Evolutionary conservation across 2,888 invertebrate genomes (phyloP), one percentile per base, ranked within the genome.

Genomic region (Agonopterix subpropinquella): DNA sequence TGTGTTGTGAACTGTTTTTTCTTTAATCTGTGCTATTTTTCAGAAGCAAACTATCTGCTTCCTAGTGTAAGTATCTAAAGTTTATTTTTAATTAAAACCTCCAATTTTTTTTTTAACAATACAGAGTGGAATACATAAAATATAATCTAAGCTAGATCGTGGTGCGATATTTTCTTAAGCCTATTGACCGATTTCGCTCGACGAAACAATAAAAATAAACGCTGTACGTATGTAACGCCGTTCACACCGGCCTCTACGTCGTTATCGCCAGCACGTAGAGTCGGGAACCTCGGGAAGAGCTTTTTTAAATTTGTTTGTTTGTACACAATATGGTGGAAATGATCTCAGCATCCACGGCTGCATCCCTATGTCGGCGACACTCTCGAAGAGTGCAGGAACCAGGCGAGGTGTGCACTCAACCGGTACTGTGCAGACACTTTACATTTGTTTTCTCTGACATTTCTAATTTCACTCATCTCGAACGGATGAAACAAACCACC

Each of bases 1-100:
- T 50, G 77, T 78, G 77, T 68, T 74, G 74, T 78, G 77, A 52
- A 62, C 70, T 70, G 62, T 57, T 69, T 70, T 76, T 67, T 70
- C 61, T 69, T 70, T 56, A 70, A 67, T 62, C 60, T 71, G 73
- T 77, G 72, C 65, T 50, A 52, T 59, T 18, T 59, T 64, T 65
- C 53, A 49, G 57, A 63, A 55, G 53, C 50, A 49, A 59, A 50
- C 28, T 28, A 18, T 18, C 18, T 28, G 28, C 28, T 28, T 28
- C 28, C 28, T 28, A 28, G 28, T 28, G 28, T 28, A 28, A 28
- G 28, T 28, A 28, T 28, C 28, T 28, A 28, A 28, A 28, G 28
- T 28, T 28, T 28, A 5, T 5, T 28, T 28, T 28, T 28, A 18
- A 18, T 18, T 18, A 18, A 18, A 18, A 18, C 28, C 1, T 28